Evolutionary conservation across 64 coral and sea anemone species (phyloP).

Genomic region (Montipora sp.): DNA sequence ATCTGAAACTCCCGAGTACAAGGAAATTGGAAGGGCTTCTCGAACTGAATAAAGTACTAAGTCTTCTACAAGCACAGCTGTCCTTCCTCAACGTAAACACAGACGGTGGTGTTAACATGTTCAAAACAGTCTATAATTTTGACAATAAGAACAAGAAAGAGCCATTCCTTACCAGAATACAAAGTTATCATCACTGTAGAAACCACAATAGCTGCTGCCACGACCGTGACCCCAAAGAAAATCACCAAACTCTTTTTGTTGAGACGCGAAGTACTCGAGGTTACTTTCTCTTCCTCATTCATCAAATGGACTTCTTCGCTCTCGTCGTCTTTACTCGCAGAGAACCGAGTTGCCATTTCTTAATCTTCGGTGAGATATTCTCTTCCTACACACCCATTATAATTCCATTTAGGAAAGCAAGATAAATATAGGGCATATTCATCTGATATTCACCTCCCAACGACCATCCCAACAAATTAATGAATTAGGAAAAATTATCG

Average conservation of each 20-base stretch:
- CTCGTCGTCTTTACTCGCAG: background rate
- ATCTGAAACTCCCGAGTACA: background rate
- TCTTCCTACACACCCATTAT: background rate
- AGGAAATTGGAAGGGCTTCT: background rate
- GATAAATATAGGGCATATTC: no score
- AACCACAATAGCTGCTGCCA: slow-evolving; percentile 58
- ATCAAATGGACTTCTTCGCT: slow-evolving; percentile 5
- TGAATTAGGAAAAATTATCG: background rate
- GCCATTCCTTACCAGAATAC: slow-evolving; percentile 65
- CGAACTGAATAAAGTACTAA: background rate
- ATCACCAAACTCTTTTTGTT: slow-evolving; percentile 59
- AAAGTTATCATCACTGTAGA: slow-evolving; percentile 58
- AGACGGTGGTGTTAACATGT: background rate
- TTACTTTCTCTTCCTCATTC: background rate
- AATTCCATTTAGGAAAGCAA: no score
- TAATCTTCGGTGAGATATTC: background rate
- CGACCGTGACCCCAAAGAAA: slow-evolving; percentile 63
- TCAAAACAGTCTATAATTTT: background rate
- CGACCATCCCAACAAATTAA: no score
- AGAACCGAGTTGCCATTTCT: slow-evolving; percentile 23
- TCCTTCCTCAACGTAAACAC: background rate
- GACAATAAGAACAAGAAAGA: background rate
- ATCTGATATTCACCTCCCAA: no score
- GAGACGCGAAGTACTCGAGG: background rate
- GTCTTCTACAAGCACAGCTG: background rate